Conservation (phyloP, 2,888 invertebrate species). For the Neoitamus cyanurus region DNA sequence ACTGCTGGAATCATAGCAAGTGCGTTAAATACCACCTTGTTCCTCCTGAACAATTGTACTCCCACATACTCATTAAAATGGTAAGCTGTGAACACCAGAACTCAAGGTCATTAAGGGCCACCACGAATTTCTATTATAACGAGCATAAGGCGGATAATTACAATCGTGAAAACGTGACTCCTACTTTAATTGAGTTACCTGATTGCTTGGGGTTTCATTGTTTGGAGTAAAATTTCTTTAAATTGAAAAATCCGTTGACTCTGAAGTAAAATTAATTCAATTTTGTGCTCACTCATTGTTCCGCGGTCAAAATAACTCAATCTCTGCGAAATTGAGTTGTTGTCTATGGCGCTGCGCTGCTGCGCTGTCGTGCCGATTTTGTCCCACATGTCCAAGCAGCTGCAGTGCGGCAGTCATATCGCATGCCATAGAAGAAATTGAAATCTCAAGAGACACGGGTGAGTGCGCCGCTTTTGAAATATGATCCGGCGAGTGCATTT, state of each 20-base stretch:
- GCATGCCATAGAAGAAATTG: conserved; percentile 39
- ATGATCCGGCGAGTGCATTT: conserved; percentile 18
- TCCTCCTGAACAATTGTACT: too few relatives aligned
- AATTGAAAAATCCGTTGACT: not conserved
- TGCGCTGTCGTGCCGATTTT: not conserved
- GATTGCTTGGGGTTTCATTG: not conserved
- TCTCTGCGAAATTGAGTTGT: not conserved
- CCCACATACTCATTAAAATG: too few relatives aligned
- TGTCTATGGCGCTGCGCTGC: not conserved
- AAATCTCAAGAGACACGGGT: conserved; percentile 25
- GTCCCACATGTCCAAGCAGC: conserved; percentile 13
- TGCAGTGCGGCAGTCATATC: not conserved
- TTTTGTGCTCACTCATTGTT: not conserved
- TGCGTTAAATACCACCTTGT: too few relatives aligned
- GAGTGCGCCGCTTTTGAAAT: conserved; percentile 39
- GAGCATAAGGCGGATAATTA: not conserved
- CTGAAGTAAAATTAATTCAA: not conserved
- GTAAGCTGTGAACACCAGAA: too few relatives aligned
- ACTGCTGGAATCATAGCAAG: too few relatives aligned
- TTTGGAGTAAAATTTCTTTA: not conserved
- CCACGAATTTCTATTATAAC: not conserved
- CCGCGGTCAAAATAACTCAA: not conserved
- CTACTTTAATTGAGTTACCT: not conserved
- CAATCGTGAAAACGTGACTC: not conserved
- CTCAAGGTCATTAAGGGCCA: not conserved